These are phyloP conservation scores for Neoniphon sammara DNA, from an alignment of 2,797 vertebrate genomes.

Conservation along the genomic window DNA sequence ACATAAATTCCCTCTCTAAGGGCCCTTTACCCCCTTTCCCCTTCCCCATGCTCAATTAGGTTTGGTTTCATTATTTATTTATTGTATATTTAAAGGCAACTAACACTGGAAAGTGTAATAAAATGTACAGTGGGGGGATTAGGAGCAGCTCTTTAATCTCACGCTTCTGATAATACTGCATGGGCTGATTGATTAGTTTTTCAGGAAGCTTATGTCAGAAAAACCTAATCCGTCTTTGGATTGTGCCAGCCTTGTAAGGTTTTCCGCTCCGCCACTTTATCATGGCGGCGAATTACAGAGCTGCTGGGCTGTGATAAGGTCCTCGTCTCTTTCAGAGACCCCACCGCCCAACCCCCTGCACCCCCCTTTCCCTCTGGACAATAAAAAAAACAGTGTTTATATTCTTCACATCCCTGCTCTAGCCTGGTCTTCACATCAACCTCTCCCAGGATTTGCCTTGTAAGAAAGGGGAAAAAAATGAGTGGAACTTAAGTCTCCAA, in stretches of 20 bases:
- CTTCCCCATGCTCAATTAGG: slow-evolving; percentile 79
- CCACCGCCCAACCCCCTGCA: slow-evolving; percentile 71
- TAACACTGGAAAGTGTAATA: slow-evolving; percentile 85
- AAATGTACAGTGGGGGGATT: slow-evolving; percentile 91
- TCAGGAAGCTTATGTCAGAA: slow-evolving; percentile 96
- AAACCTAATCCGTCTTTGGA: slow-evolving; percentile 94
- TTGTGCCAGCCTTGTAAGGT: slow-evolving; percentile 94
- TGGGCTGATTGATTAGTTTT: slow-evolving; percentile 96
- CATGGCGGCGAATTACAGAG: slow-evolving; percentile 91
- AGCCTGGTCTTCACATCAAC: slow-evolving; percentile 84
- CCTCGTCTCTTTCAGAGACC: slow-evolving; percentile 84
- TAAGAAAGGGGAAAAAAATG: slow-evolving; percentile 61
- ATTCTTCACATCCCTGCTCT: slow-evolving; percentile 85
- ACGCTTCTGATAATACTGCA: slow-evolving; percentile 89
- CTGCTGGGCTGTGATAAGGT: slow-evolving; percentile 96
- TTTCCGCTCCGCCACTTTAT: slow-evolving; percentile 91
- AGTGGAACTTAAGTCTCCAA: slow-evolving; percentile 74
- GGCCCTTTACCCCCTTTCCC: slow-evolving; percentile 73
- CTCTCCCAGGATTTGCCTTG: slow-evolving; percentile 80
- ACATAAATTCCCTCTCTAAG: slow-evolving; percentile 76
- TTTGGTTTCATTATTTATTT: slow-evolving; percentile 83
- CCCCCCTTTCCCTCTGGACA: slow-evolving; percentile 78
- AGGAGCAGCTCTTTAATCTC: slow-evolving; percentile 88
- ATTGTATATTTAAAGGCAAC: slow-evolving; percentile 81
- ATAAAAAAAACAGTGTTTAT: slow-evolving; percentile 87